Evolutionary conservation across 2,888 invertebrate species (phyloP).

Genomic region (Harpalus rufipes): DNA sequence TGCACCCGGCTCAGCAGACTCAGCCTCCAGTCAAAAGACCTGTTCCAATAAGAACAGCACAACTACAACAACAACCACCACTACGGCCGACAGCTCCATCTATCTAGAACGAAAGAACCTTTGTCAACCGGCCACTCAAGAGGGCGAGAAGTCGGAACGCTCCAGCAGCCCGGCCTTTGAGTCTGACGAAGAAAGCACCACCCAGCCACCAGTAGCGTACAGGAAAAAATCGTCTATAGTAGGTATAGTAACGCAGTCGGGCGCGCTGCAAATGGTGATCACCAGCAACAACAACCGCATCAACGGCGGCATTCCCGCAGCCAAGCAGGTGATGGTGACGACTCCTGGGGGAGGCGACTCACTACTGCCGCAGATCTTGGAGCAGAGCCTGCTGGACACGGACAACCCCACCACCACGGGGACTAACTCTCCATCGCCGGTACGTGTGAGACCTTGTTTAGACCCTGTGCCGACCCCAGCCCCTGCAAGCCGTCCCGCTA

Average conservation of each 20-base stretch:
- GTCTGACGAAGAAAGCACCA: conserved; percentile 93
- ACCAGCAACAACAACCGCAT: conserved; percentile 80
- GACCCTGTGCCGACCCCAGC: conserved; percentile 74
- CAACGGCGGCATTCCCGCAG: conserved; percentile 78
- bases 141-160: conserved; percentile 86
- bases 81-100: conserved; percentile 69
- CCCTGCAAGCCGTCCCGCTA: conserved; percentile 70
- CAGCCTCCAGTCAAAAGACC: conserved; percentile 82
- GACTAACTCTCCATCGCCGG: conserved; percentile 72
- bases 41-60: conserved; percentile 81
- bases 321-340: conserved; percentile 71
- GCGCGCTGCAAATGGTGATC: conserved; percentile 77
- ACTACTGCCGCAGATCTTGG: conserved; percentile 82
- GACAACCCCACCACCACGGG: conserved; percentile 75
- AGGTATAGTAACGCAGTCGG: conserved; percentile 85
- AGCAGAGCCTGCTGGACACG: conserved; percentile 82
- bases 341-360: conserved; percentile 76
- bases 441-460: conserved; percentile 75
- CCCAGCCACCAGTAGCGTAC: conserved; percentile 70
- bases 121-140: conserved; percentile 72
- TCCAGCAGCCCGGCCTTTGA: conserved; percentile 97
- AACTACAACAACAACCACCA: conserved; percentile 80
- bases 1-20: conserved; percentile 78
- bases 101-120: conserved; percentile 73
- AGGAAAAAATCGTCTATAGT: conserved; percentile 81